Evolutionary conservation across 2,113 vertebrate species (phyloP), one percentile per base, ranked within the genome.

Genomic region (Odocoileus hemionus): DNA sequence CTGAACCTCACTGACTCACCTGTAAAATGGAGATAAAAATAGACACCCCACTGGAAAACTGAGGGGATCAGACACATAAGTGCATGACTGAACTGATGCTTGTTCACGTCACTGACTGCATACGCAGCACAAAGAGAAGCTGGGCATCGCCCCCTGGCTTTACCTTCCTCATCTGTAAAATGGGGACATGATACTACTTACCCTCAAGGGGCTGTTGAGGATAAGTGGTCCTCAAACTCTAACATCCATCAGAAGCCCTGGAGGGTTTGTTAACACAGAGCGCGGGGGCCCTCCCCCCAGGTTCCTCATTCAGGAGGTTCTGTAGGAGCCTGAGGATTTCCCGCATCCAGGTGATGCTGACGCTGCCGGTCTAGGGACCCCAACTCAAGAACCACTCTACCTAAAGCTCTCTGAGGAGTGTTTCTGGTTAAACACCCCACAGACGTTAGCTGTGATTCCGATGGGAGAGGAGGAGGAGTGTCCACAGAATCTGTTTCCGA

Each of bases 221-320:
- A n/a, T 19, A 54, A 3, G 8, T 39, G 61, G 30, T 10, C 85
- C 86, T 93, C 55, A 19, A n/a, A 50, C 13, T n/a, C 11, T 0
- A 43, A 6, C 0, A 1, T 23, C 45, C 17, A 52, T 12, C 36
- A 28, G 13, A 57, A 15, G 12, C 54, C 74, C 50, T 1, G 10
- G 1, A 3, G 19, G 55, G 43, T 78, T 45, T 26, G 15, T 12
- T 60, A 11, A 28, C 30, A 25, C 3, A 33, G 39, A 43, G 15
- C 0, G 19, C 0, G 0, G 78, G 28, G 76, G 1, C 43, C 30
- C 43, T 13, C 23, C 19, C 2, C n/a, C 15, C 4, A 33, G 8
- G 52, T 4, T 50, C 55, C 70, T 50, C 58, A 61, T 13, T 45
- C 85, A 45, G 76, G 67, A 39, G 11, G 3, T 39, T 26, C 14